Evolutionary conservation across 2,797 vertebrate species (phyloP), one percentile per base, ranked within the genome.

Genomic region (Psittacula echo): DNA sequence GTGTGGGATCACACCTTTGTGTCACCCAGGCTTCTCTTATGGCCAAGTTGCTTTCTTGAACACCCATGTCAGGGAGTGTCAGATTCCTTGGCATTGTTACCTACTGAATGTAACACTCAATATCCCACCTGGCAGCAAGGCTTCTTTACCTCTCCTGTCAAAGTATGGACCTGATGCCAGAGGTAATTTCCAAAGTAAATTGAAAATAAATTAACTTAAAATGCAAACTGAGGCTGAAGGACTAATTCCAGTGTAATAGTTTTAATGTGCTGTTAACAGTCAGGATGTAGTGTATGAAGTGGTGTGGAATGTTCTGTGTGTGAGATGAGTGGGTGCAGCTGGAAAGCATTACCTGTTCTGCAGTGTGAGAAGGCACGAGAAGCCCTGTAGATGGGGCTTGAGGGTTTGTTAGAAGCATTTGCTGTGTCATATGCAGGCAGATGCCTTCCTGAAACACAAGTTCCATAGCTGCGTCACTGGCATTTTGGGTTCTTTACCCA

Each of bases 321-420:
- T 32, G 13, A 78, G 79, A 44, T 16, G n/a, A 29, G n/a, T 32
- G 56, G 11, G 27, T 34, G 61, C 50, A 70, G 42, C 64, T 85
- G 67, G 53, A 51, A 82, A 61, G n/a, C 26, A 3, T 9, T 68
- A 29, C 10, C 47, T 34, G 34, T 9, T 62, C 27, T 50, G 0
- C 50, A 24, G 5, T 1, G 13, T 70, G 83, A 76, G 8, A 71
- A 84, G 34, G 66, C 20, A 2, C 21, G 22, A 39, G 44, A 71
- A 90, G 71, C 60, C 77, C 84, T 82, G 54, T 66, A 70, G 84
- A 7, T 81, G 88, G 84, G 65, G 85, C 83, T 84, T 91, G 88
- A 88, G 74, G 76, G 51, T 47, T 84, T 71, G 34, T 74, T 53
- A 34, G 37, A 75, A 12, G 9, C 1, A 1, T 65, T 76, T 50